A percentile compares a stretch with the other conserved stretches of the same genome.
phyloP scores from a whole-genome alignment of 1,140 invertebrate species.

The Eufriesea mexicana region DNA sequence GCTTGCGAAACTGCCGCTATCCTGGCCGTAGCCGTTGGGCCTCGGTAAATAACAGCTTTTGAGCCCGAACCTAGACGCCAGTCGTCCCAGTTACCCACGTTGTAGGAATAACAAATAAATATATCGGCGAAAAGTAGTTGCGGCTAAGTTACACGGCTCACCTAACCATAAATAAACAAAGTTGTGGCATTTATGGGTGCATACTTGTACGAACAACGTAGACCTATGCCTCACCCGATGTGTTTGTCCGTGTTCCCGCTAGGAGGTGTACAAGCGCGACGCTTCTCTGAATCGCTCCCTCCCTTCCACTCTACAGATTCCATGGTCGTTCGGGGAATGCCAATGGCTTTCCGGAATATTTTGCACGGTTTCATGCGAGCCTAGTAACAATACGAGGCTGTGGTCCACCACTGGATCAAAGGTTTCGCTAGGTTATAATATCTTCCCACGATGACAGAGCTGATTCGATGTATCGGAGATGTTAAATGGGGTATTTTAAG shows the following conservation, averaged over 20 bases:
- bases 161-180: conserved; percentile 74
- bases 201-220: conserved; percentile 69
- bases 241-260: conserved; percentile 3
- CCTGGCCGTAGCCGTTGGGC: conserved; percentile 35
- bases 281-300: conserved; percentile 23
- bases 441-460: not conserved
- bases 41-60: conserved; percentile 70
- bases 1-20: conserved; percentile 55
- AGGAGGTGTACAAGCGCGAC: conserved; percentile 17
- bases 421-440: not conserved
- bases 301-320: conserved; percentile 34
- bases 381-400: not conserved
- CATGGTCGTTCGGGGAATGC: conserved; percentile 20
- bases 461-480: not conserved
- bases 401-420: conserved; percentile 13
- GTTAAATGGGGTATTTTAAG: too few species aligned
- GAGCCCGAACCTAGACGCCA: conserved; percentile 53
- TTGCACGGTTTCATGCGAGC: conserved; percentile 22
- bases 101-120: conserved; percentile 76
- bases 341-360: conserved; percentile 41
- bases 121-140: conserved; percentile 75
- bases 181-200: conserved; percentile 74
- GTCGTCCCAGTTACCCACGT: conserved; percentile 63
- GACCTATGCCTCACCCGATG: conserved; percentile 54
- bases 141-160: conserved; percentile 66